Conservation (phyloP, 1,140 invertebrate species). For the Tachypleus tridentatus region DNA sequence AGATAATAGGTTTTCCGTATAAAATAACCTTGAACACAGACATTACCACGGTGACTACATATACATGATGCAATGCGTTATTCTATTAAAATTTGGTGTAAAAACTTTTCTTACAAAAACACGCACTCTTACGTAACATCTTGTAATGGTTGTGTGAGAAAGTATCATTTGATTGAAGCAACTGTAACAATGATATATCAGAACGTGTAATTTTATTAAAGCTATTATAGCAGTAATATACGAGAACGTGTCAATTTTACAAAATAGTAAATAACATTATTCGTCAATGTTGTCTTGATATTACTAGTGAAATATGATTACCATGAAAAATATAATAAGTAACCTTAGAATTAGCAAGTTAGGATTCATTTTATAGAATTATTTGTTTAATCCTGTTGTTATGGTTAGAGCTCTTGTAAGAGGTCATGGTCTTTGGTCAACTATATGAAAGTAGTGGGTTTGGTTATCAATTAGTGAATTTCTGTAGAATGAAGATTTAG, state of each 20-base stretch:
- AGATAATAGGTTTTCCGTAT: too few relatives aligned
- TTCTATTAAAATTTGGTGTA: too few relatives aligned
- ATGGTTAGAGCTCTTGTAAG: conserved; percentile 35
- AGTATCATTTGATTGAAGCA: too few relatives aligned
- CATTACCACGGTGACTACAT: too few relatives aligned
- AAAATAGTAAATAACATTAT: conserved; percentile 52
- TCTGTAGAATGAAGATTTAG: conserved; percentile 8
- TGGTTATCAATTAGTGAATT: conserved; percentile 11
- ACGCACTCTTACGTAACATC: too few relatives aligned
- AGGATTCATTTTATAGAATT: conserved; percentile 37
- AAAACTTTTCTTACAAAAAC: too few relatives aligned
- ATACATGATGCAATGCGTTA: too few relatives aligned
- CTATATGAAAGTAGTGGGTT: conserved; percentile 15
- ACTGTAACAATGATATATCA: too few relatives aligned
- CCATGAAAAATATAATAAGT: conserved; percentile 39
- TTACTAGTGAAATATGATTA: conserved; percentile 30
- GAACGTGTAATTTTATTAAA: too few relatives aligned
- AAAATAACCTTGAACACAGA: too few relatives aligned
- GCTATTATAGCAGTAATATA: conserved; percentile 38
- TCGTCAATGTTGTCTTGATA: conserved; percentile 40
- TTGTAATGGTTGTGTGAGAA: too few relatives aligned
- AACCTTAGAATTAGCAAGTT: conserved; percentile 36
- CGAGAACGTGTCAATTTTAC: conserved; percentile 48
- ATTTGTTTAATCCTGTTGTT: conserved; percentile 37
- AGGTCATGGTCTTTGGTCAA: conserved; percentile 40